A percentile compares a stretch with the other conserved stretches of the same genome.
These are phyloP conservation scores for Pycnomerus fuliginosus DNA, from an alignment of 2,888 invertebrate species.

Conservation along the genomic window DNA sequence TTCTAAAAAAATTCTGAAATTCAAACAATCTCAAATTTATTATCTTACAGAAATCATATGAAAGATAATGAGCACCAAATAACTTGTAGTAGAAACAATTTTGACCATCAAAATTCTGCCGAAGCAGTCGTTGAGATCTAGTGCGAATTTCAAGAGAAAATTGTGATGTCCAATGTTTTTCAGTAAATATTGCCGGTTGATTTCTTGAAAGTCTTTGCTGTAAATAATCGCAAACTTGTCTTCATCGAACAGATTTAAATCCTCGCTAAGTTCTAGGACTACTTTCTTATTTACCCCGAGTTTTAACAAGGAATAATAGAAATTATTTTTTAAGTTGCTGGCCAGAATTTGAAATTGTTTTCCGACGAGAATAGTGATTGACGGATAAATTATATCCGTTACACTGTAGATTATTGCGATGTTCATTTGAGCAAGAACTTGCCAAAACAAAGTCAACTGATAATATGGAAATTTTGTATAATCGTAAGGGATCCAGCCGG, in stretches of 20 bases:
- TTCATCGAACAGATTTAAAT: no score
- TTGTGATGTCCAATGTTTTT: no score
- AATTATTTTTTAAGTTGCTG: conserved; percentile 4
- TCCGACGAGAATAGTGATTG: conserved; percentile 3
- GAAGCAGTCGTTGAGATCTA: no score
- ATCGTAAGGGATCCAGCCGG: conserved; percentile 3
- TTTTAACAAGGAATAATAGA: no score
- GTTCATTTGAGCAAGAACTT: conserved; percentile 2
- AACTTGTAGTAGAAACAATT: no score
- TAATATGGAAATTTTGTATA: conserved; percentile 1
- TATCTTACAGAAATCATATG: no score
- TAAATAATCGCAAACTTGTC: not conserved
- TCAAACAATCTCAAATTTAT: no score
- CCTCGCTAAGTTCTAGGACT: not conserved
- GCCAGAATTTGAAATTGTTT: conserved; percentile 8
- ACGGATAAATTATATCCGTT: conserved; percentile 4
- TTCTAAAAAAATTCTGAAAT: no score
- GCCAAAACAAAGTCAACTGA: conserved; percentile 6
- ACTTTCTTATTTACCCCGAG: not conserved
- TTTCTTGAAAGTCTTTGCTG: not conserved
- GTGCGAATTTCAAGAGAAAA: no score
- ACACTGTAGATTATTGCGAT: conserved; percentile 3
- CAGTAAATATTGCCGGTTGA: not conserved
- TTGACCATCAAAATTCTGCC: no score
- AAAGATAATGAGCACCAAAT: no score